phyloP scores from a whole-genome alignment of 2,113 vertebrate species.

The Diphyllodes magnificus region DNA sequence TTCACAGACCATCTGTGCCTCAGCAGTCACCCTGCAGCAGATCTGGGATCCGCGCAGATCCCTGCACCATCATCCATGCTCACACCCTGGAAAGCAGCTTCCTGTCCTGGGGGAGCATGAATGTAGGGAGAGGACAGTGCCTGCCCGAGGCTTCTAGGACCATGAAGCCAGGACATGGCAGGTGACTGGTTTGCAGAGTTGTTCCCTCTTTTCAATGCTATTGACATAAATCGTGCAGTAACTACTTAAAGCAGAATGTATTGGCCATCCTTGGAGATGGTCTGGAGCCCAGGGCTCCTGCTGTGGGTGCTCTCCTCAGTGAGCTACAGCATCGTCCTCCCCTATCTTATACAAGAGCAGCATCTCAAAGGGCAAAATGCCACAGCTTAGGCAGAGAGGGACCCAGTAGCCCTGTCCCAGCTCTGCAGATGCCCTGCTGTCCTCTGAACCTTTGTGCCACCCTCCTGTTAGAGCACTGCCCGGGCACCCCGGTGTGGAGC shows the following conservation, averaged over 20 bases:
- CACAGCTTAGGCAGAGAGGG: not conserved
- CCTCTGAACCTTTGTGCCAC: not conserved
- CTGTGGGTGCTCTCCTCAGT: not conserved
- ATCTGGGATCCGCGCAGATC: not conserved
- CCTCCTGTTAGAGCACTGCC: not conserved
- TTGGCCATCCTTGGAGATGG: not conserved
- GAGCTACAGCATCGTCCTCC: not conserved
- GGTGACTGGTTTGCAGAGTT: not conserved
- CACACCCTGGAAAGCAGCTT: not conserved
- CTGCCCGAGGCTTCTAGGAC: not conserved
- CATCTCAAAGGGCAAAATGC: not conserved
- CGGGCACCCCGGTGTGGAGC: accelerated
- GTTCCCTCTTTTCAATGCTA: not conserved
- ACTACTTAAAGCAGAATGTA: not conserved
- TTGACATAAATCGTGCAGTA: not conserved
- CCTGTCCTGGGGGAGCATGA: not conserved
- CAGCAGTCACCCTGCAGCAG: not conserved
- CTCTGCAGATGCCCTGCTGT: not conserved
- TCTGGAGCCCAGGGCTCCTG: not conserved
- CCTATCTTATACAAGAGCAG: not conserved
- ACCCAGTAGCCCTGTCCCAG: not conserved
- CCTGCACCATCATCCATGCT: not conserved
- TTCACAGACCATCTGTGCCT: not conserved
- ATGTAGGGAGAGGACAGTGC: not conserved
- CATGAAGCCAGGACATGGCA: not conserved